Conservation (phyloP, 2,888 invertebrate species). For the Euzophera pinguis region DNA sequence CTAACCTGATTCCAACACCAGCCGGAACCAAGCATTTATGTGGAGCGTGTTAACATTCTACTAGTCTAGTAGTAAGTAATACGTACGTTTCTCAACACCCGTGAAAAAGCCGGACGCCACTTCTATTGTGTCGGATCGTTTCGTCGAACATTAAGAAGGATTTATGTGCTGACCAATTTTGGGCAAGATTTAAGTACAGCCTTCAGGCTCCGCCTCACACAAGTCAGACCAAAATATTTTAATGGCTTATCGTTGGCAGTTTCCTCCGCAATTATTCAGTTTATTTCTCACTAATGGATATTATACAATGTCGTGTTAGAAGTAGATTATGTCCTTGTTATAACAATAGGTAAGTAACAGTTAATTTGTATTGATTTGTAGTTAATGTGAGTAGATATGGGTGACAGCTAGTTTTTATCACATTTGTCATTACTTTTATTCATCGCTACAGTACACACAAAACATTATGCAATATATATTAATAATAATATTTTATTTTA, state of each 20-base stretch:
- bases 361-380: too few species aligned
- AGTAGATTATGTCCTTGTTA: too few species aligned
- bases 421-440: too few species aligned
- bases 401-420: too few species aligned
- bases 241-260: slow-evolving; percentile 16
- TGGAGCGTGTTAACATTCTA: slow-evolving; percentile 36
- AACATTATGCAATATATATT: too few species aligned
- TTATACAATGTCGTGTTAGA: too few species aligned
- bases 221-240: slow-evolving; percentile 35
- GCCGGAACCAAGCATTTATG: slow-evolving; percentile 34
- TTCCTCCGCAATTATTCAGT: neutral
- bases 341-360: too few species aligned
- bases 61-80: slow-evolving; percentile 38
- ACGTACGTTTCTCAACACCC: slow-evolving; percentile 37
- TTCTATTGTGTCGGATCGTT: slow-evolving; percentile 50
- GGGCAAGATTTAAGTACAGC: slow-evolving; percentile 54
- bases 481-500: too few species aligned
- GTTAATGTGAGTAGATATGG: too few species aligned
- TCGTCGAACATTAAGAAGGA: slow-evolving; percentile 52
- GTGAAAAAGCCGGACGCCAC: slow-evolving; percentile 36
- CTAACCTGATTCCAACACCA: slow-evolving; percentile 14
- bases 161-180: slow-evolving; percentile 55
- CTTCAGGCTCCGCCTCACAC: slow-evolving; percentile 37
- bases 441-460: too few species aligned
- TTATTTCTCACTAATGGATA: too few species aligned